Percentiles rank a stretch among this genome's conserved stretches.
phyloP scores from a whole-genome alignment of 2,888 invertebrate species.

The Corythucha ciliata region DNA sequence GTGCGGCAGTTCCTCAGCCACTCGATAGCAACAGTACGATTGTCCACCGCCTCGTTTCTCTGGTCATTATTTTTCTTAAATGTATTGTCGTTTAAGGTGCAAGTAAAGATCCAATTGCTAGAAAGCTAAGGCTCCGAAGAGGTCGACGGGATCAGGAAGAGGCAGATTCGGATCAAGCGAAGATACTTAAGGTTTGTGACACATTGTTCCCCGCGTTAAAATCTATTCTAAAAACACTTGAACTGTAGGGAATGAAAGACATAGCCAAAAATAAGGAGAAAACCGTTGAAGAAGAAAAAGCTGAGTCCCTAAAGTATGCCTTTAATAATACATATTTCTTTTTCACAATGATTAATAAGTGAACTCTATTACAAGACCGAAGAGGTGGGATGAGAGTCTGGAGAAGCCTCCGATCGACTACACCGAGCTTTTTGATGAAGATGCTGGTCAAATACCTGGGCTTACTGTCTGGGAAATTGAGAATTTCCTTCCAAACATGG shows the following conservation, averaged over 20 bases:
- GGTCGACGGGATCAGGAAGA: constrained; percentile 68
- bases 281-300: constrained; percentile 56
- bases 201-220: too few species aligned
- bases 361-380: constrained; percentile 55
- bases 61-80: constrained; percentile 4
- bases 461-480: constrained; percentile 98
- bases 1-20: constrained; percentile 71
- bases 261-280: constrained; percentile 68
- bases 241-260: constrained; percentile 66
- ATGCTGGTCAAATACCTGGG: constrained; percentile 86
- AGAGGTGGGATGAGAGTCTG: constrained; percentile 80
- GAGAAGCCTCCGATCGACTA: constrained; percentile 94
- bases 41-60: background rate
- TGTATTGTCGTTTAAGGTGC: constrained; percentile 42
- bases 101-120: constrained; percentile 80
- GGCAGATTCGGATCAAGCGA: constrained; percentile 77
- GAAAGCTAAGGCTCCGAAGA: constrained; percentile 80
- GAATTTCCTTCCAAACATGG: constrained; percentile 92
- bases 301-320: constrained; percentile 60
- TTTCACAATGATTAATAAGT: constrained; percentile 6
- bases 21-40: constrained; percentile 37
- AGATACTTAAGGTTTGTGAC: constrained; percentile 67
- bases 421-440: constrained; percentile 93
- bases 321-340: constrained; percentile 29
- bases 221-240: background rate